phyloP scores from a whole-genome alignment of 2,888 invertebrate species.

The Lypha dubia region DNA sequence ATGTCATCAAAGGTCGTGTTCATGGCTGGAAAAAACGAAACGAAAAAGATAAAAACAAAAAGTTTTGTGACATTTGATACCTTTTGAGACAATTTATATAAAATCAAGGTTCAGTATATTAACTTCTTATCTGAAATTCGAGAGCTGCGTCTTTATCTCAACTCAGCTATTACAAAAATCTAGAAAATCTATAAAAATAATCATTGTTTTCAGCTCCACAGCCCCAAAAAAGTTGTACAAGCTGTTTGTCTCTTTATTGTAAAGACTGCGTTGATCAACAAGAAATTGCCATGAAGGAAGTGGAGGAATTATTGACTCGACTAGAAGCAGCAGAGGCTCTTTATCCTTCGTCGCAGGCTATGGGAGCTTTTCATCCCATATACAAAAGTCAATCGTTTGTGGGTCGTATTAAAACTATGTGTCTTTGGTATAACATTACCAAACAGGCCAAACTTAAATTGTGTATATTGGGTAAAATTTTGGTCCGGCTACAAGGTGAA shows the following conservation, averaged over 20 bases:
- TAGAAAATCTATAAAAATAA: neutral
- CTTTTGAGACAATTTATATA: too few species aligned
- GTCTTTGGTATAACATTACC: constrained; percentile 96
- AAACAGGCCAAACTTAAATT: constrained; percentile 92
- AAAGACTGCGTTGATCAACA: constrained; percentile 88
- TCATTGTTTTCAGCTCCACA: constrained; percentile 73
- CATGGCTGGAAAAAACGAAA: too few species aligned
- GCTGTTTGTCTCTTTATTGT: constrained; percentile 91
- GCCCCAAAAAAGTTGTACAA: constrained; percentile 83
- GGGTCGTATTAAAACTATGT: constrained; percentile 88
- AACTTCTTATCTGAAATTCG: too few species aligned
- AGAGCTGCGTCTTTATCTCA: too few species aligned
- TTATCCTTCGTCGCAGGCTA: constrained; percentile 92
- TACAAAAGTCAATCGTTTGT: constrained; percentile 82
- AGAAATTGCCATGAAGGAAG: constrained; percentile 89
- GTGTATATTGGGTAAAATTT: constrained; percentile 88
- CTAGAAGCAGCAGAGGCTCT: constrained; percentile 91
- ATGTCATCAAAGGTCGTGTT: too few species aligned
- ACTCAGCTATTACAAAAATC: neutral
- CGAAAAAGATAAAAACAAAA: too few species aligned
- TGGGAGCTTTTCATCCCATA: constrained; percentile 89
- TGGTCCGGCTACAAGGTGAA: constrained; percentile 83
- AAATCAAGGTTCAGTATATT: too few species aligned
- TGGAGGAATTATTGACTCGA: constrained; percentile 88
- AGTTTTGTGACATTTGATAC: too few species aligned